Base-by-base conservation (phyloP, 2,888 invertebrate species). In the Chloromyia formosa region DNA sequence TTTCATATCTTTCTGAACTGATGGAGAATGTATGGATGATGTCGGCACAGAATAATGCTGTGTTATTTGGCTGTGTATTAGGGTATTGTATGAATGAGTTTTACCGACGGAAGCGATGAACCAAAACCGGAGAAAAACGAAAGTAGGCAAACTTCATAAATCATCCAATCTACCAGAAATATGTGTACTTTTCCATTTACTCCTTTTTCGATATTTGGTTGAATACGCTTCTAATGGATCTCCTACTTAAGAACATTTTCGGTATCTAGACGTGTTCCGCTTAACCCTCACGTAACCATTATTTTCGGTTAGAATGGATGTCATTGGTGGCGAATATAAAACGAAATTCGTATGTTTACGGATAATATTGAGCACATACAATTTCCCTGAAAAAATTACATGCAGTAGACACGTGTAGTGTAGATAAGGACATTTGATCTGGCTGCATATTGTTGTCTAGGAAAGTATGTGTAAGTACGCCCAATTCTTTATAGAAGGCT, bases 91-190 rank as follows among this genome's bases (percentile, higher is more conserved):
- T 18, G 58, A 42, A 27, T 35, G 71, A 58, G 40, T 56, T 56
- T 58, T 71, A 58, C 35, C 35, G 27, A 71, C 35, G 18, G 42
- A 71, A 71, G 71, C 56, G 71, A 71, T 71, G 71, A 58, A 58
- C 71, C 53, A 71, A 18, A 71, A 58, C 71, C 56, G 16, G 58
- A 60, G 23, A 60, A 60, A 60, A 4, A 4, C 27, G 3, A 45
- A 66, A 66, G 66, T 66, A 45, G 49, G 27, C 14, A 71, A 71
- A 71, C 71, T 71, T 71, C 71, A 71, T 71, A 71, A 71, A 71
- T 71, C 71, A 71, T 71, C 71, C 71, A 71, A 71, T 71, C 71
- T 71, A 18, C 20, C 56, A 71, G 49, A 71, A 71, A 71, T 71
- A 40, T 71, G 42, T 58, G 9, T 27, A 54, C 22, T 20, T 42